Base-by-base conservation (phyloP, 2,888 invertebrate species). In the Coleophora flavipennella region DNA sequence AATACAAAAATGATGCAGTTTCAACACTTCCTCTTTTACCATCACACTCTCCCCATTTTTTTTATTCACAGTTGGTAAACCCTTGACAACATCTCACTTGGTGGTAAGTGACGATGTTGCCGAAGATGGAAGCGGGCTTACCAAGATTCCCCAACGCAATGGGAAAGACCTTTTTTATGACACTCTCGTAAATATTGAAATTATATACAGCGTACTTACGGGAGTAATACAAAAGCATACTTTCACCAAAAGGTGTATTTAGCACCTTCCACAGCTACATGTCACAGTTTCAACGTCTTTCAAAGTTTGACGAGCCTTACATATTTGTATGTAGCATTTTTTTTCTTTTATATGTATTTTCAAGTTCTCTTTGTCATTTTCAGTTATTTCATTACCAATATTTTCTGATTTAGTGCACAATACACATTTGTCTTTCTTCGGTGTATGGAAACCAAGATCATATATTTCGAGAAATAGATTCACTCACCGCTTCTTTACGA, bases 171-270 rank as follows among this genome's bases (percentile, higher is more conserved):
- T 53, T 46, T 43, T 49, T 49, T 12, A 48, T 44, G 8, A 36
- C 28, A 31, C 46, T 55, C 46, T 57, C 56, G 36, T 57, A 57
- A 11, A 57, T 34, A 26, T 53, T 55, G 35, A 58, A 55, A 48
- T 57, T 58, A 35, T 51, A 59, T 12, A 55, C 49, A 13, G 51
- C 49, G 42, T 57, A 55, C 48, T 59, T 60, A 38, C 56, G 41
- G 12, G 44, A 41, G 38, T 55, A 60, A 12, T 48, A 50, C 13
- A 48, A 44, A 13, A 51, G 12, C 45, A 56, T 48, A 41, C 47
- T 52, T 12, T 46, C 41, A 7, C 50, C 55, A 44, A 50, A 45
- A 10, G 55, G 51, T 25, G 57, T 57, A 29, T 49, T 45, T 26
- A 59, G 42, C n/a, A 59, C 53, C 44, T 55, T 53, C 40, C 53